phyloP scores from a whole-genome alignment of 2,797 vertebrate species.

The Hypotaenidia philippensis region DNA sequence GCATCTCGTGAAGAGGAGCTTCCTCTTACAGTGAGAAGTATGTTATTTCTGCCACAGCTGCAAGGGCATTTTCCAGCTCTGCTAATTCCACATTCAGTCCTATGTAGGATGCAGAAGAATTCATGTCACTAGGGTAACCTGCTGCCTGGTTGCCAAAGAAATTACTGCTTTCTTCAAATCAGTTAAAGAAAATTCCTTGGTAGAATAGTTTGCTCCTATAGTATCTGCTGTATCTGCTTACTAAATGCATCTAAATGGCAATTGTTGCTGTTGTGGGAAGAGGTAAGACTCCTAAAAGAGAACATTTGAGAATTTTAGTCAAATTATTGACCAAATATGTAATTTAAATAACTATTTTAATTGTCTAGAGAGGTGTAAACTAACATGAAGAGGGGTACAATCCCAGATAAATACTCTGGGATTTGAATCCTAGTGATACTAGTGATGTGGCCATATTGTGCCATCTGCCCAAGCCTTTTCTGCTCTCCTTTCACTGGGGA shows the following conservation, averaged over 20 bases:
- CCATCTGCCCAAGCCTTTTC: not conserved
- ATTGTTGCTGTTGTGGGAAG: constrained; percentile 11
- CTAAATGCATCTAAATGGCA: not conserved
- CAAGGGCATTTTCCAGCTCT: constrained; percentile 4
- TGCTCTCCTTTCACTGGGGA: not conserved
- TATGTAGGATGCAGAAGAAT: constrained; percentile 1
- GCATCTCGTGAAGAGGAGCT: not conserved
- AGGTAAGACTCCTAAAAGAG: not conserved
- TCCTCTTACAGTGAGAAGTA: not conserved
- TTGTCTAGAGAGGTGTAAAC: not conserved
- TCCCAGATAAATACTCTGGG: not conserved
- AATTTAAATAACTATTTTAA: not conserved
- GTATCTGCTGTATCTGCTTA: not conserved
- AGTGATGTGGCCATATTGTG: not conserved
- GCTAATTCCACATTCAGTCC: constrained; percentile 9
- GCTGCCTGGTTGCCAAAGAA: constrained; percentile 28
- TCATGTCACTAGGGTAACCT: constrained; percentile 40
- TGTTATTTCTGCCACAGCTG: constrained; percentile 19
- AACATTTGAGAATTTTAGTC: not conserved
- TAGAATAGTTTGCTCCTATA: not conserved
- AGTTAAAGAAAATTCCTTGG: not conserved
- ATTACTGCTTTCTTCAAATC: constrained; percentile 21
- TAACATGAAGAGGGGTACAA: not conserved
- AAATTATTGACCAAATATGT: not conserved
- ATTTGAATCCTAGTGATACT: not conserved